A percentile compares a stretch with the other conserved stretches of the same genome.
Conservation (phyloP, 2,888 invertebrate genomes). For the Craniophora ligustri region DNA sequence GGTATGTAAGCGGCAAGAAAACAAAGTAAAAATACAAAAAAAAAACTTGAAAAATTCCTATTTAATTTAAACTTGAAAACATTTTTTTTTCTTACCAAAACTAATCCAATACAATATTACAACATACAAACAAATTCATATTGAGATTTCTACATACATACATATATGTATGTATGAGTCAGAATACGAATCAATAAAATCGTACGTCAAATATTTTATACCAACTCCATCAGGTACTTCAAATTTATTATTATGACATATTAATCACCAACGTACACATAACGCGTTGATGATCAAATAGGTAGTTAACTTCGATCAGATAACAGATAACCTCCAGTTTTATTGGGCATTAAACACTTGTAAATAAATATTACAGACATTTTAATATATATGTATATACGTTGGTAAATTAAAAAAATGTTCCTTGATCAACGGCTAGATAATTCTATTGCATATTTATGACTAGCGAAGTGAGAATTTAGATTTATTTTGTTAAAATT, state of each 20-base stretch:
- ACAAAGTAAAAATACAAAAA: too few relatives aligned
- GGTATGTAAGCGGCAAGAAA: too few relatives aligned
- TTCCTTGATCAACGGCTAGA: conserved; percentile 46
- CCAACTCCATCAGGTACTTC: conserved; percentile 8
- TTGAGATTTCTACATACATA: too few relatives aligned
- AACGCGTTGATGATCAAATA: conserved; percentile 47
- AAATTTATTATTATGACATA: conserved; percentile 24
- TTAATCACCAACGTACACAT: conserved; percentile 24
- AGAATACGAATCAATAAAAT: background rate
- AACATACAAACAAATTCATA: too few relatives aligned
- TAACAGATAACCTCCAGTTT: conserved; percentile 47
- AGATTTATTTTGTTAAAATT: conserved; percentile 34
- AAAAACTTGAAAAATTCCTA: too few relatives aligned
- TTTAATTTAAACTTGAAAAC: too few relatives aligned
- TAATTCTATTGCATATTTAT: conserved; percentile 47
- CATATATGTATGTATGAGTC: background rate
- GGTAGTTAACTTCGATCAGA: conserved; percentile 44
- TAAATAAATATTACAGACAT: conserved; percentile 43
- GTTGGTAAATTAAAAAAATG: conserved; percentile 25
- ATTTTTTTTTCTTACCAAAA: too few relatives aligned
- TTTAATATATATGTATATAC: conserved; percentile 15
- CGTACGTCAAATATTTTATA: conserved; percentile 6
- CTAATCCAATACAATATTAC: too few relatives aligned
- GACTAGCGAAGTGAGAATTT: conserved; percentile 28
- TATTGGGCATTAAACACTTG: conserved; percentile 39